Base-by-base conservation (phyloP, 2,113 vertebrate species). In the Mohoua ochrocephala region DNA sequence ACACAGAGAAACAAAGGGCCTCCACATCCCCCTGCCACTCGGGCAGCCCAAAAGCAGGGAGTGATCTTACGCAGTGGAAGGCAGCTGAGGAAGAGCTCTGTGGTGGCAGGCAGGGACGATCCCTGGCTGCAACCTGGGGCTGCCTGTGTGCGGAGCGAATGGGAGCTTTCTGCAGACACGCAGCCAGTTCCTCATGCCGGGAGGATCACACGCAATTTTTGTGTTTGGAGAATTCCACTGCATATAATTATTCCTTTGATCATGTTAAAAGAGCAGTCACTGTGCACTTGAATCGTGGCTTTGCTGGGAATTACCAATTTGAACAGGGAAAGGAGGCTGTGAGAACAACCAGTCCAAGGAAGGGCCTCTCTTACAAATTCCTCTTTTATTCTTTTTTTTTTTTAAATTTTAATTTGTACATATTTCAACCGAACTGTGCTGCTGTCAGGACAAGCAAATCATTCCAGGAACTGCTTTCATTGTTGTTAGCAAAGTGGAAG, bases 161-260 rank as follows among this genome's bases (percentile, higher is more conserved):
- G 96, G 91, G 89, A 97, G 77, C 37, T 78, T 81, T 97, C 92
- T 35, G 75, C 89, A 96, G 87, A 86, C 82, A 83, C n/a, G 56
- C 96, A 95, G 92, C 73, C 33, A 3, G 73, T 76, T 89, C 95
- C 95, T 96, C 96, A 95, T 33, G 59, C 93, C 30, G 61, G 91
- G 69, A 91, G 39, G 95, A 97, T 98, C 97, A 97, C 97, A 98
- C 3, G 9, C 50, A 2, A 96, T 92, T 97, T 97, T 69, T 94
- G 92, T 98, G 96, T 96, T 97, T 16, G 23, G 93, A 97, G 95
- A 97, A 98, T 97, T 97, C 95, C 93, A 95, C 80, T 93, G 96
- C 44, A 20, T 91, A 53, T 97, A 98, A 97, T 98, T 97, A 98
- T 97, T 96, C 97, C 97, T 98, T 98, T 98, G 98, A 98, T 98